Evolutionary conservation across 2,888 invertebrate genomes (phyloP).

Genomic region (Caenorhabditis sulstoni): DNA sequence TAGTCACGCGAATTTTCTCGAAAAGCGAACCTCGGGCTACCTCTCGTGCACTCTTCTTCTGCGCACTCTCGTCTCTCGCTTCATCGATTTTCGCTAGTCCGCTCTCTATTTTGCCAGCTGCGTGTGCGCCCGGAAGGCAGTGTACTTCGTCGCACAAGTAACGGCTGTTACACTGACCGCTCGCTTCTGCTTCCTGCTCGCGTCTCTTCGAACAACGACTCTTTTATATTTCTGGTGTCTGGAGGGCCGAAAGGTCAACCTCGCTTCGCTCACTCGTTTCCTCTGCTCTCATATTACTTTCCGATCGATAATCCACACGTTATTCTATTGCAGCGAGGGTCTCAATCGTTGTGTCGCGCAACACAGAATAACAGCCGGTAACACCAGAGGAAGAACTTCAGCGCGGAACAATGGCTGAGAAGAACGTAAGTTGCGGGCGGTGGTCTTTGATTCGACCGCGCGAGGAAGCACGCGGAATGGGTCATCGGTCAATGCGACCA

Average conservation of each 20-base stretch:
- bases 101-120: slow-evolving; percentile 51
- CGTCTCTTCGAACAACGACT: slow-evolving; percentile 27
- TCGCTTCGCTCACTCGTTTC: slow-evolving; percentile 26
- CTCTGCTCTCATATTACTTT: slow-evolving; percentile 15
- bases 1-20: slow-evolving; percentile 39
- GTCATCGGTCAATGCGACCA: slow-evolving; percentile 56
- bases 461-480: slow-evolving; percentile 52
- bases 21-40: slow-evolving; percentile 14
- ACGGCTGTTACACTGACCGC: slow-evolving; percentile 53
- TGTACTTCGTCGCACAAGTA: slow-evolving; percentile 49
- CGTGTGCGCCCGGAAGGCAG: slow-evolving; percentile 30
- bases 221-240: slow-evolving; percentile 43
- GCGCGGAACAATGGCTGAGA: slow-evolving; percentile 59
- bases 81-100: slow-evolving; percentile 30
- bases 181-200: slow-evolving; percentile 20
- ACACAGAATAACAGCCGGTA: slow-evolving; percentile 58
- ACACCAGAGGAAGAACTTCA: slow-evolving; percentile 56
- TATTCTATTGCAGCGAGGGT: slow-evolving; percentile 42
- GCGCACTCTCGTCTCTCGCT: slow-evolving; percentile 34
- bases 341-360: slow-evolving; percentile 55
- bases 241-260: slow-evolving; percentile 50
- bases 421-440: slow-evolving; percentile 49
- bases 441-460: slow-evolving; percentile 39
- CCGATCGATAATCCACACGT: background rate
- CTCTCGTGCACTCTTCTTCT: slow-evolving; percentile 19